Evolutionary conservation across 2,888 invertebrate species (phyloP).

Genomic region (Melanchra persicariae): DNA sequence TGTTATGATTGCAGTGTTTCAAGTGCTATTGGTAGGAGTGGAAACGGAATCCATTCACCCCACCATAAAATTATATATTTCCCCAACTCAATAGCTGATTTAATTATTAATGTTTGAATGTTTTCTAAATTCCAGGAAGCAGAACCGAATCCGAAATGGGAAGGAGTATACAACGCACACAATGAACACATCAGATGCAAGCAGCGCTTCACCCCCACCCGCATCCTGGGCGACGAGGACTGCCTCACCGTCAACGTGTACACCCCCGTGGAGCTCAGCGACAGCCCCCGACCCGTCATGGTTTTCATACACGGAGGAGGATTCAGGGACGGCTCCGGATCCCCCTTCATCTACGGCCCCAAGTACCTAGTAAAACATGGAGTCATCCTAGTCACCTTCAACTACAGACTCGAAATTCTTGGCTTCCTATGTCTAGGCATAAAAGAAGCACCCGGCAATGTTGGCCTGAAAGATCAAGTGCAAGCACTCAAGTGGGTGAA

Average conservation of each 20-base stretch:
- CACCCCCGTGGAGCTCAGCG: constrained; percentile 71
- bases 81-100: neutral
- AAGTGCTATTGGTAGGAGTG: neutral
- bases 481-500: constrained; percentile 83
- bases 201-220: constrained; percentile 77
- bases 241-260: constrained; percentile 85
- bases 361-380: constrained; percentile 80
- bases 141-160: constrained; percentile 76
- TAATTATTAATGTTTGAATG: neutral
- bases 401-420: constrained; percentile 85
- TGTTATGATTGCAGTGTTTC: constrained; percentile 24
- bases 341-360: constrained; percentile 83
- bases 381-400: constrained; percentile 83
- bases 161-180: constrained; percentile 77
- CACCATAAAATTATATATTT: neutral
- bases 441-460: constrained; percentile 85
- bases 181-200: constrained; percentile 82
- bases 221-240: constrained; percentile 79
- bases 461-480: constrained; percentile 86
- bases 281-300: constrained; percentile 80
- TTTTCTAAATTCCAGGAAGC: constrained; percentile 75
- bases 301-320: constrained; percentile 87
- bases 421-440: constrained; percentile 85
- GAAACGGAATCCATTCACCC: neutral
- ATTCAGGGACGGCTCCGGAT: constrained; percentile 83